Conservation (phyloP, 1,140 invertebrate species). For the Mesaphorura yosii region DNA sequence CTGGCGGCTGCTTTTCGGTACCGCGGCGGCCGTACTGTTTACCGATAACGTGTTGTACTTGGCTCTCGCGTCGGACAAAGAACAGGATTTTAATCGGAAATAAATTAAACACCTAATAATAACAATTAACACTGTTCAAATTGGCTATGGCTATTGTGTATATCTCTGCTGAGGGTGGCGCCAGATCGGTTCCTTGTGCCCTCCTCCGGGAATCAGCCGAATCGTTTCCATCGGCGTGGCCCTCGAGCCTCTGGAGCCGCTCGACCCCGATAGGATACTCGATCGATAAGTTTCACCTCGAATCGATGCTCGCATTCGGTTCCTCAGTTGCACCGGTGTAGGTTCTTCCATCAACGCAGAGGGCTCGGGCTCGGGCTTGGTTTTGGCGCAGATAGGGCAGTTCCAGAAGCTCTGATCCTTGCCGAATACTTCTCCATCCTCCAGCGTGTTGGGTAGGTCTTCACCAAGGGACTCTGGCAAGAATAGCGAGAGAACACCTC, state of each 20-base stretch:
- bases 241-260: neutral
- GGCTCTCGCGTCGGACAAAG: neutral
- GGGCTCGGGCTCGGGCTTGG: too few species aligned
- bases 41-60: neutral
- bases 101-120: too few species aligned
- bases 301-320: slow-evolving; percentile 1
- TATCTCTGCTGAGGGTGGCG: too few species aligned
- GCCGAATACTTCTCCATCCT: slow-evolving; percentile 73
- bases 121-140: too few species aligned
- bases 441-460: slow-evolving; percentile 66
- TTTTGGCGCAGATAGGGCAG: slow-evolving; percentile 39
- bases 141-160: too few species aligned
- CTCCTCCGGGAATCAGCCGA: too few species aligned
- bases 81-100: too few species aligned
- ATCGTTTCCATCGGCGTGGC: neutral
- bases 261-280: slow-evolving; percentile 6
- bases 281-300: neutral
- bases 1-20: too few species aligned
- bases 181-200: too few species aligned
- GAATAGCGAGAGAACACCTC: slow-evolving; percentile 57
- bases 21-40: too few species aligned
- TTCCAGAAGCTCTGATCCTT: slow-evolving; percentile 63
- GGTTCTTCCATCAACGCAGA: too few species aligned
- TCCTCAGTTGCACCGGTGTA: slow-evolving; percentile 4
- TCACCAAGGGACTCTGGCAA: slow-evolving; percentile 71